Percentiles rank a stretch among this genome's conserved stretches.
These are phyloP conservation scores for Pycnomerus fuliginosus DNA, from an alignment of 2,888 invertebrate genomes.

Conservation along the genomic window DNA sequence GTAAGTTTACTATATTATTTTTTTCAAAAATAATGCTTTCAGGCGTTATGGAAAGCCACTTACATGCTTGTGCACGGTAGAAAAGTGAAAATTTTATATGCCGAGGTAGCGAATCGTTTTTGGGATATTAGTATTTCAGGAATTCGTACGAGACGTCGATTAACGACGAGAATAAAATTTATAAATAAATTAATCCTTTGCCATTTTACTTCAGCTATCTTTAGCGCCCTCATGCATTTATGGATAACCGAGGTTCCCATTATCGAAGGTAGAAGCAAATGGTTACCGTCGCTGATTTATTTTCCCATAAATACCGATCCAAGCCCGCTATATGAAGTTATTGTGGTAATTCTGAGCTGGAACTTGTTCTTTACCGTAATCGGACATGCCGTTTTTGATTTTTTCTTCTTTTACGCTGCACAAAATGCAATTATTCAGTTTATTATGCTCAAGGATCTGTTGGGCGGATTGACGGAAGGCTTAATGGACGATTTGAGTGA, in stretches of 20 bases:
- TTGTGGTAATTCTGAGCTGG: constrained; percentile 22
- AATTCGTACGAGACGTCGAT: constrained; percentile 6
- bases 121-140: constrained; percentile 28
- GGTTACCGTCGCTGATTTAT: constrained; percentile 26
- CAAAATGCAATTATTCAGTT: constrained; percentile 29
- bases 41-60: constrained; percentile 25
- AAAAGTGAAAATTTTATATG: constrained; percentile 23
- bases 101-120: constrained; percentile 20
- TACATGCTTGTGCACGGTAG: constrained; percentile 18
- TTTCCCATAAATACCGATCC: constrained; percentile 28
- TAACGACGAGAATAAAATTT: constrained; percentile 7
- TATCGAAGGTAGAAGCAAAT: constrained; percentile 23
- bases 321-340: constrained; percentile 28
- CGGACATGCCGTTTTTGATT: constrained; percentile 27
- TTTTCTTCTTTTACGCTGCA: constrained; percentile 20
- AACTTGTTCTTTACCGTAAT: constrained; percentile 23
- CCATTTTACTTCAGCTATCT: constrained; percentile 10
- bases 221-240: constrained; percentile 12
- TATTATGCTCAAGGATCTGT: constrained; percentile 20
- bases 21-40: constrained; percentile 8
- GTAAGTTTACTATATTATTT: background rate
- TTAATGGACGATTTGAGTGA: constrained; percentile 19
- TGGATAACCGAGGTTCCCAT: constrained; percentile 24
- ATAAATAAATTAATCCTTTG: constrained; percentile 10
- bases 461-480: constrained; percentile 22